Evolutionary conservation across 2,797 vertebrate species (phyloP).

Genomic region (Zenarchopterus dispar): DNA sequence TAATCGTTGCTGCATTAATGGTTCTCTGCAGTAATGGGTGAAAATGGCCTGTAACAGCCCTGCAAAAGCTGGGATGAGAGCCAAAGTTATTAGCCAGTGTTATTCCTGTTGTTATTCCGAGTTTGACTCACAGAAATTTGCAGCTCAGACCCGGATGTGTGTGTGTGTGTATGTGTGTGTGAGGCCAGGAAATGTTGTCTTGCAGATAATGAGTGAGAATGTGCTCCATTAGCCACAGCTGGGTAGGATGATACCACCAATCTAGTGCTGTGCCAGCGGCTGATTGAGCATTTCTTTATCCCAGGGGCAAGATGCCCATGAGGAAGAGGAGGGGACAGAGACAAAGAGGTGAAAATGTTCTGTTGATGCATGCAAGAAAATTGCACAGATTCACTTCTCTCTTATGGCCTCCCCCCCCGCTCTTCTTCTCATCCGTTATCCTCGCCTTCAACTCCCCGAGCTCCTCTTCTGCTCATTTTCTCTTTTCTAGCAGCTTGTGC

Average conservation of each 20-base stretch:
- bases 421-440: background rate
- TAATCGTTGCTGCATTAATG: conserved; percentile 2
- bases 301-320: background rate
- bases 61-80: conserved; percentile 8
- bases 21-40: conserved; percentile 17
- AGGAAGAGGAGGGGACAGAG: background rate
- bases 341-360: conserved; percentile 7
- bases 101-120: conserved; percentile 36
- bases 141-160: conserved; percentile 26
- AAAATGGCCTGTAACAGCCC: conserved; percentile 21
- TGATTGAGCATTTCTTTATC: conserved; percentile 28
- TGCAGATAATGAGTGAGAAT: conserved; percentile 47
- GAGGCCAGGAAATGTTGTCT: conserved; percentile 50
- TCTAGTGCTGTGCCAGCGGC: conserved; percentile 7
- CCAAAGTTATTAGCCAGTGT: conserved; percentile 38
- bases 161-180: conserved; percentile 6
- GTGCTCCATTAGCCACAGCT: conserved; percentile 54
- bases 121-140: conserved; percentile 43
- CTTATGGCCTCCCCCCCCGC: background rate
- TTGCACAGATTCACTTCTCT: conserved; percentile 3
- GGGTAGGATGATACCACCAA: conserved; percentile 21
- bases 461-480: background rate
- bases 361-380: conserved; percentile 17
- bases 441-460: background rate
- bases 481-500: background rate